Percentiles rank a stretch among this genome's conserved stretches.
Conservation (phyloP, 1,140 invertebrate species). For the Euschistus heros region DNA sequence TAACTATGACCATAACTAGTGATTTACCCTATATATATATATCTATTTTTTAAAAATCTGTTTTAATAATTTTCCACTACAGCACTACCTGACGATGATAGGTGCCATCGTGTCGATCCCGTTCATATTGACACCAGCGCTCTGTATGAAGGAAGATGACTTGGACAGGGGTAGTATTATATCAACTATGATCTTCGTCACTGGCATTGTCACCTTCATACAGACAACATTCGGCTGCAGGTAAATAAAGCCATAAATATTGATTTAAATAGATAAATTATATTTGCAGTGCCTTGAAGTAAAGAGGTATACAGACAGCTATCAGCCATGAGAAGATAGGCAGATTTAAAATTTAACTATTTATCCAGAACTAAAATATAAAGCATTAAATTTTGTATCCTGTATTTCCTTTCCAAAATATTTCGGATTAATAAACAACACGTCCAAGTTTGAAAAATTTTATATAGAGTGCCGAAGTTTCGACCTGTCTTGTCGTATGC, state of each 20-base stretch:
- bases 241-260: too few relatives aligned
- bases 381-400: background rate
- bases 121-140: conserved; percentile 64
- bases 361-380: background rate
- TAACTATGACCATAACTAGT: too few relatives aligned
- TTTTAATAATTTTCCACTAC: conserved; percentile 26
- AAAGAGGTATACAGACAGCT: too few relatives aligned
- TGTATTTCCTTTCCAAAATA: background rate
- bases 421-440: background rate
- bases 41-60: too few relatives aligned
- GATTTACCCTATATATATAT: too few relatives aligned
- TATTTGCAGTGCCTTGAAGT: too few relatives aligned
- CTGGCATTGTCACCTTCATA: conserved; percentile 68
- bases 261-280: too few relatives aligned
- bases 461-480: background rate
- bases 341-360: too few relatives aligned
- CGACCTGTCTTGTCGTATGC: too few relatives aligned
- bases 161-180: conserved; percentile 70
- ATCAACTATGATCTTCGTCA: conserved; percentile 80
- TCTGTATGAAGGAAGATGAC: conserved; percentile 72
- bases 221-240: conserved; percentile 72
- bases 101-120: conserved; percentile 76
- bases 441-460: too few relatives aligned
- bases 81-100: conserved; percentile 84
- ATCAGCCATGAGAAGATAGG: too few relatives aligned